A percentile compares a stretch with the other conserved stretches of the same genome.
Evolutionary conservation across 2,888 invertebrate species (phyloP).

Genomic region (Melanophora roralis): DNA sequence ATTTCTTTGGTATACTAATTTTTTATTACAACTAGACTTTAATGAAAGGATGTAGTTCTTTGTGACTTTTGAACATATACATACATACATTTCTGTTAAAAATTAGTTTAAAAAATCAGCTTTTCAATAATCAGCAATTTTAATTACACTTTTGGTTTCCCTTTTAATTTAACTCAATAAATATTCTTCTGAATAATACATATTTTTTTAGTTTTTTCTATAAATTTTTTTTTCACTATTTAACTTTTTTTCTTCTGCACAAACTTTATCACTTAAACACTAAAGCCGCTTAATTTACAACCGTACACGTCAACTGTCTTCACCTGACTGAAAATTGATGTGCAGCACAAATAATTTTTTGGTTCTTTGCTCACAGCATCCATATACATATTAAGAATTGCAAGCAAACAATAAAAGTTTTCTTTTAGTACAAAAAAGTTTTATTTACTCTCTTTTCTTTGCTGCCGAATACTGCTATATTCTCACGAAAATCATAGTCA

Average conservation of each 20-base stretch:
- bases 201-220: not conserved
- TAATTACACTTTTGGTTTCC: not conserved
- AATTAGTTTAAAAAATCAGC: too few relatives aligned
- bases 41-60: conserved; percentile 44
- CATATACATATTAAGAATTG: conserved; percentile 17
- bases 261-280: conserved; percentile 62
- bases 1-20: conserved; percentile 59
- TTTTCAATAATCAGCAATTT: too few relatives aligned
- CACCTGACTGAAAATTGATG: conserved; percentile 74
- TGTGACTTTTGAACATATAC: too few relatives aligned
- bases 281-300: conserved; percentile 69
- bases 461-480: conserved; percentile 58
- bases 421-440: conserved; percentile 25
- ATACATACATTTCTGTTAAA: too few relatives aligned
- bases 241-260: conserved; percentile 45
- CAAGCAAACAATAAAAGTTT: conserved; percentile 30
- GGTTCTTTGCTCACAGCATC: conserved; percentile 48
- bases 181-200: not conserved
- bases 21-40: conserved; percentile 53
- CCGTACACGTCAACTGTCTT: conserved; percentile 76
- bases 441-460: conserved; percentile 24
- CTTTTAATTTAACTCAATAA: conserved; percentile 15
- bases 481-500: not conserved
- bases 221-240: conserved; percentile 31
- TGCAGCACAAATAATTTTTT: conserved; percentile 47